These are phyloP conservation scores for Oreochromis mossambicus DNA, from an alignment of 2,797 vertebrate species.

Conservation along the genomic window DNA sequence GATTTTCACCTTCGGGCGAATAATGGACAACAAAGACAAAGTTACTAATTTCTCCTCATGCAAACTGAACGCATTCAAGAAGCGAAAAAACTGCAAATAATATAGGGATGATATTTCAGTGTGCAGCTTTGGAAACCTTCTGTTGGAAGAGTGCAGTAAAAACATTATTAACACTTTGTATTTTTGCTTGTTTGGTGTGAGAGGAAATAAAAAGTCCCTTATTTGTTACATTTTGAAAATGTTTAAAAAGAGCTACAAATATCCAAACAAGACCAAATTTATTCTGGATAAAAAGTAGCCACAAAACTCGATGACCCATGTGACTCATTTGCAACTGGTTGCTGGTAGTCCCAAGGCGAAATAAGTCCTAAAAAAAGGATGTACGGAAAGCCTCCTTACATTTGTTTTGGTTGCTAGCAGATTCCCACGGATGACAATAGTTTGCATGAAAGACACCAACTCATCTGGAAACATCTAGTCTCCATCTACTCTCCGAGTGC, in stretches of 20 bases:
- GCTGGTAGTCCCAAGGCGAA: accelerated
- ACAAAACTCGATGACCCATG: not conserved
- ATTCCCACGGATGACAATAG: accelerated
- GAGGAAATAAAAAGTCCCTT: not conserved
- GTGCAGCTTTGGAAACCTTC: not conserved
- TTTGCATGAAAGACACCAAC: accelerated
- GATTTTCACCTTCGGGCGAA: not conserved
- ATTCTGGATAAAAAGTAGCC: not conserved
- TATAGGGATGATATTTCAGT: not conserved
- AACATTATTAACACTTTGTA: not conserved
- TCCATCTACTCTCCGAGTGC: not conserved
- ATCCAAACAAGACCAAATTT: not conserved
- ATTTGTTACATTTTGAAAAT: not conserved
- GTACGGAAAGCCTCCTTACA: not conserved
- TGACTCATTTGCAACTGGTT: not conserved
- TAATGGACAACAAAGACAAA: not conserved
- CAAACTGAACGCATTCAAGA: not conserved
- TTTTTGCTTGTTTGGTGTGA: not conserved
- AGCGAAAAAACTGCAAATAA: accelerated
- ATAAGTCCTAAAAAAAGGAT: not conserved
- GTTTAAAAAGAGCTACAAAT: not conserved
- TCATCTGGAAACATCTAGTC: not conserved
- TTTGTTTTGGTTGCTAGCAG: not conserved
- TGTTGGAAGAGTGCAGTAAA: not conserved
- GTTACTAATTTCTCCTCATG: not conserved